These are phyloP conservation scores for Eurypyga helias DNA, from an alignment of 2,113 vertebrate species.

Conservation along the genomic window DNA sequence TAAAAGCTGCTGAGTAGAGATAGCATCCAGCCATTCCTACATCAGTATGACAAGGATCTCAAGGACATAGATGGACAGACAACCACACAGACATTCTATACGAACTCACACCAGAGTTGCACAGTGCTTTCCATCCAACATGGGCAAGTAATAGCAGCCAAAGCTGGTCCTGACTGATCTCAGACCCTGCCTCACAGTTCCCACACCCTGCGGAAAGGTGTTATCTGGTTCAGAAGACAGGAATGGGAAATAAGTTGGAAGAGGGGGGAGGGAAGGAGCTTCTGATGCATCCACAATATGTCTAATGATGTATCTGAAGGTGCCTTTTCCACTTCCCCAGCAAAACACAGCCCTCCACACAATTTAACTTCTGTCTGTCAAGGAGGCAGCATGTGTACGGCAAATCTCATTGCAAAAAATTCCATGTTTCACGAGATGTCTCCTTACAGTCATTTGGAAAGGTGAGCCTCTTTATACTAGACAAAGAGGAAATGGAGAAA, in stretches of 20 bases:
- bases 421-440: neutral
- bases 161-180: neutral
- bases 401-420: neutral
- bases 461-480: neutral
- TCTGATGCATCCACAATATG: neutral
- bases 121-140: accelerated
- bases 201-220: neutral
- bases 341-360: neutral
- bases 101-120: accelerated
- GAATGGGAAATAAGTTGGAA: neutral
- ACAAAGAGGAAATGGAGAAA: neutral
- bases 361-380: neutral
- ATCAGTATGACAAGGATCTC: neutral
- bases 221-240: neutral
- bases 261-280: neutral
- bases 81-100: neutral
- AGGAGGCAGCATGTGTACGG: neutral
- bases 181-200: accelerated
- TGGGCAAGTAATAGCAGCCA: accelerated
- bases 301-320: neutral
- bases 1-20: neutral
- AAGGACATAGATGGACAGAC: neutral
- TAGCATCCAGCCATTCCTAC: neutral
- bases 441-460: neutral
- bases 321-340: neutral